Percentiles rank a stretch among this genome's conserved stretches.
Conservation (phyloP, 2,888 invertebrate species). For the Tetragonula carbonaria region DNA sequence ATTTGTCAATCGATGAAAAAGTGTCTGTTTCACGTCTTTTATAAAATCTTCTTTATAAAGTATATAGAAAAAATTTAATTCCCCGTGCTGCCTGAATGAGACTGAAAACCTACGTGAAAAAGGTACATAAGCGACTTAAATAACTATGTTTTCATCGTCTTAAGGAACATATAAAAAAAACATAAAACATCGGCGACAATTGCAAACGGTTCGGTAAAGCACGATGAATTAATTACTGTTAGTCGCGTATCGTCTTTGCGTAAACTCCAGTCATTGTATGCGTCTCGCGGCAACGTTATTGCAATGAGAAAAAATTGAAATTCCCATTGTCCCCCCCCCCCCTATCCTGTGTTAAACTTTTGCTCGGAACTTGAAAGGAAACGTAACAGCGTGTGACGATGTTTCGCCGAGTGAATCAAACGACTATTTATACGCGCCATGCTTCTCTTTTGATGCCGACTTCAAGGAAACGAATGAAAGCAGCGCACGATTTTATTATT, state of each 20-base stretch:
- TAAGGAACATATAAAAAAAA: neutral
- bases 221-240: neutral
- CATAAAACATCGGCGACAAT: neutral
- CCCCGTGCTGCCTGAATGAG: too few species aligned
- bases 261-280: conserved; percentile 24
- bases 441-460: neutral
- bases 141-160: neutral
- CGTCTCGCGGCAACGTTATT: neutral
- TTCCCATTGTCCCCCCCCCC: neutral
- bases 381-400: conserved; percentile 9
- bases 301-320: neutral
- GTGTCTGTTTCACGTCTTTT: too few species aligned
- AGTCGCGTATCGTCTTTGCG: conserved; percentile 2
- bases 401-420: neutral
- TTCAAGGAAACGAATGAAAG: neutral
- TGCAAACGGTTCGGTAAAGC: conserved; percentile 1
- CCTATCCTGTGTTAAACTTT: conserved; percentile 1
- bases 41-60: too few species aligned
- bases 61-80: too few species aligned
- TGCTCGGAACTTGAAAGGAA: neutral
- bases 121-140: neutral
- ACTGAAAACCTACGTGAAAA: neutral
- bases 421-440: neutral
- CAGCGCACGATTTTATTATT: neutral
- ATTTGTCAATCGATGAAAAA: too few species aligned